Evolutionary conservation across 2,113 vertebrate species (phyloP).

Genomic region (Kryptolebias marmoratus): DNA sequence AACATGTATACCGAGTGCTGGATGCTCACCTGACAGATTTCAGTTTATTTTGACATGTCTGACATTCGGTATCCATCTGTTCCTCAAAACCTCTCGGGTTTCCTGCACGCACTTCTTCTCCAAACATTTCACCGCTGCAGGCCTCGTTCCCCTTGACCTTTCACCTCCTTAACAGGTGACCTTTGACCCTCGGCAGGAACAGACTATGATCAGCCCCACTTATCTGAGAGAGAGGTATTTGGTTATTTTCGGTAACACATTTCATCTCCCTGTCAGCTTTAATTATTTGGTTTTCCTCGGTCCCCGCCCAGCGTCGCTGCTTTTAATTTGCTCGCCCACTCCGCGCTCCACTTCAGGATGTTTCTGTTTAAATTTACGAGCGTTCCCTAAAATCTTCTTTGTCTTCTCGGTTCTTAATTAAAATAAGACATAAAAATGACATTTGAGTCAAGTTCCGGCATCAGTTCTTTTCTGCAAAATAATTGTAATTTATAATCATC

Average conservation of each 20-base stretch:
- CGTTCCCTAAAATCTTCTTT: neutral
- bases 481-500: constrained; percentile 3
- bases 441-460: neutral
- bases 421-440: neutral
- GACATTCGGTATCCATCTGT: neutral
- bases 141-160: constrained; percentile 56
- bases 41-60: neutral
- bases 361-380: constrained; percentile 2
- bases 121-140: constrained; percentile 44
- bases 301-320: neutral
- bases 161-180: constrained; percentile 50
- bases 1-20: too few relatives aligned
- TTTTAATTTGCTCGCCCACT: constrained; percentile 23
- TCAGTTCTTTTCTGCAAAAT: neutral
- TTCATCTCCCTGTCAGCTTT: constrained; percentile 37
- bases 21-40: neutral
- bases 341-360: neutral
- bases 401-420: neutral
- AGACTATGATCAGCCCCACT: constrained; percentile 28
- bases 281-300: constrained; percentile 25
- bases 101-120: constrained; percentile 27
- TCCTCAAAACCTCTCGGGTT: neutral
- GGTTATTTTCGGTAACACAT: constrained; percentile 53
- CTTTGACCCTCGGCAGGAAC: constrained; percentile 59
- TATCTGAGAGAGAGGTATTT: constrained; percentile 23